phyloP scores from a whole-genome alignment of 2,113 vertebrate genomes.

The Sporophila hypoxantha region DNA sequence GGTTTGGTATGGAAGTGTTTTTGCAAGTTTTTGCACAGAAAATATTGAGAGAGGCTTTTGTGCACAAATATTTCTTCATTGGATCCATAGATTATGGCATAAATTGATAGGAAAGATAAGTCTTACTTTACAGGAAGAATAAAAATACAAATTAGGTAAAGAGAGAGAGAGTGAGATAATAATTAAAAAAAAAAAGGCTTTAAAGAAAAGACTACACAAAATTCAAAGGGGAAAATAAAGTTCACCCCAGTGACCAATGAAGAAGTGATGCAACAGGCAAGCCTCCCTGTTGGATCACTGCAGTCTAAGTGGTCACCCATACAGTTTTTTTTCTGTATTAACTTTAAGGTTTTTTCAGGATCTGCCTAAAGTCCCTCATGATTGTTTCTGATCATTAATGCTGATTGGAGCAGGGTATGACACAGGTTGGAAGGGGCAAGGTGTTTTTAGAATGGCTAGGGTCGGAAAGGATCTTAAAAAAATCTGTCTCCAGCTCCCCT shows the following conservation, averaged over 20 bases:
- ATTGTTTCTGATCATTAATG: background rate
- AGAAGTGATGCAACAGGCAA: background rate
- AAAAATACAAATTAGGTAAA: background rate
- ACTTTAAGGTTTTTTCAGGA: background rate
- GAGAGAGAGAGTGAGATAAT: background rate
- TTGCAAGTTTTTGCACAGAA: background rate
- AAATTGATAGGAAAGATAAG: background rate
- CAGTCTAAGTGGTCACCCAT: rapidly evolving
- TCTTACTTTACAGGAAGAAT: background rate
- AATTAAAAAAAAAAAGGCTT: background rate
- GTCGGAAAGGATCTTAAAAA: background rate
- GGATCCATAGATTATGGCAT: background rate
- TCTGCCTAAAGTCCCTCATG: background rate
- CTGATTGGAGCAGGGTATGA: background rate
- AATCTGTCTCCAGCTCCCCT: background rate
- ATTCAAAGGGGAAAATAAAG: background rate
- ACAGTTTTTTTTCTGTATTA: background rate
- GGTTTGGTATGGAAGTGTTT: background rate
- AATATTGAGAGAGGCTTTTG: background rate
- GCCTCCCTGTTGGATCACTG: background rate
- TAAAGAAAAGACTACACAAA: background rate
- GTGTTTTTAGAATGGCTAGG: background rate
- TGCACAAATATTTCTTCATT: background rate
- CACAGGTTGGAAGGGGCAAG: background rate
- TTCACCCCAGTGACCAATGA: rapidly evolving